These are phyloP conservation scores for Astropecten irregularis DNA, from an alignment of 53 echinoderm and acorn worm species.

Conservation along the genomic window DNA sequence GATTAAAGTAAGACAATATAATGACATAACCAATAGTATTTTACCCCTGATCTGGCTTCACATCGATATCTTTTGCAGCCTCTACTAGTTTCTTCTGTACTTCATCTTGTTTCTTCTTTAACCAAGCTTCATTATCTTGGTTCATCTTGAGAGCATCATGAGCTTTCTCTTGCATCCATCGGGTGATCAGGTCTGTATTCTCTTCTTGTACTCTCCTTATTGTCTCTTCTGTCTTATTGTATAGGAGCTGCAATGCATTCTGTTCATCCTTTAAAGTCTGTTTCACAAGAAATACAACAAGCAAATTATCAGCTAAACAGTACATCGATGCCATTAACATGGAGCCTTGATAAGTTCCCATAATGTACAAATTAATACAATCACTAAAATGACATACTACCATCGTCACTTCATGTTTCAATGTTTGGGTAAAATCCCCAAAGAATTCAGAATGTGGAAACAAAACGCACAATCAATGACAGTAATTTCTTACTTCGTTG, in stretches of 20 bases:
- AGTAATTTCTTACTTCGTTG: slow-evolving; percentile 70
- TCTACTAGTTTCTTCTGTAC: slow-evolving; percentile 61
- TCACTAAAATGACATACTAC: no score
- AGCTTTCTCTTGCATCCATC: slow-evolving; percentile 89
- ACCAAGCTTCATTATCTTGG: slow-evolving; percentile 76
- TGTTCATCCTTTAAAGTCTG: slow-evolving; percentile 86
- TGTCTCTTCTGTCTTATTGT: slow-evolving; percentile 72
- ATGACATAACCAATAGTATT: no score
- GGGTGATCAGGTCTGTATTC: slow-evolving; percentile 73
- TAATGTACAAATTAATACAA: no score
- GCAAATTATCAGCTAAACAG: no score
- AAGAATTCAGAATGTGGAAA: no score
- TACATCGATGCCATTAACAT: no score
- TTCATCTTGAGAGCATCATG: slow-evolving; percentile 80
- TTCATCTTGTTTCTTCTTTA: slow-evolving; percentile 69
- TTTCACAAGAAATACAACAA: not conserved
- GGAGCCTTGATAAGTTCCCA: no score
- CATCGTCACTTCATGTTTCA: no score
- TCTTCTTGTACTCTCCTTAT: slow-evolving; percentile 74
- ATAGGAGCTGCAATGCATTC: slow-evolving; percentile 77
- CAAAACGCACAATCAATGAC: no score
- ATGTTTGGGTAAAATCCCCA: no score
- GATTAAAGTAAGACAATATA: no score
- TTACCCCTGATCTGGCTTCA: slow-evolving; percentile 16
- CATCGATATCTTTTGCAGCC: slow-evolving; percentile 40